phyloP scores from a whole-genome alignment of 53 echinoderm and acorn worm genomes.

The Paelopatides confundens region DNA sequence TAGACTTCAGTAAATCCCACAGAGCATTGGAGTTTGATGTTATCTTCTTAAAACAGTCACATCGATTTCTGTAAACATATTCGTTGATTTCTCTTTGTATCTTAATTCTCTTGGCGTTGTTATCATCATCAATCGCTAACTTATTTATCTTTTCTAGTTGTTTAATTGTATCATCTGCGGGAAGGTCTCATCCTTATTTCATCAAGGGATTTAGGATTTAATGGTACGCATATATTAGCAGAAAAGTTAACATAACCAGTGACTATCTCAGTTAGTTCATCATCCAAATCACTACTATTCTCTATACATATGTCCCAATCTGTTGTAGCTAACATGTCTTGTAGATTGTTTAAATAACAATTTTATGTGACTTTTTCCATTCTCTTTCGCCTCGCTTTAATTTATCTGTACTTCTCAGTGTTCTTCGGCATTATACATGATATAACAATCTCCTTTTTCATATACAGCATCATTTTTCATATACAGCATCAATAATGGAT shows the following conservation, averaged over 20 bases:
- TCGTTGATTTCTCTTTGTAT: not conserved
- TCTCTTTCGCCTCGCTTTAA: too few relatives aligned
- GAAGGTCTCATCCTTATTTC: not conserved
- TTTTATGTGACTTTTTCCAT: too few relatives aligned
- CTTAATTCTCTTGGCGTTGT: not conserved
- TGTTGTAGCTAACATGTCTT: too few relatives aligned
- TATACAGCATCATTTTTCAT: too few relatives aligned
- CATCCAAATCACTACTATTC: not conserved
- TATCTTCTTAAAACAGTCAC: not conserved
- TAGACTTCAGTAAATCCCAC: not conserved
- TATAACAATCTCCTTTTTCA: too few relatives aligned
- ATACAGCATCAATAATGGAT: too few relatives aligned
- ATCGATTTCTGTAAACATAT: not conserved
- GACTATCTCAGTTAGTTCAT: too few relatives aligned
- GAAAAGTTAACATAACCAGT: not conserved
- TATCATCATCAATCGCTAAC: not conserved
- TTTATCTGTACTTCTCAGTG: too few relatives aligned
- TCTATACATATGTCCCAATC: too few relatives aligned
- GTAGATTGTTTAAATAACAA: too few relatives aligned
- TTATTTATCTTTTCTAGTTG: not conserved
- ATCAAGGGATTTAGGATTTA: too few relatives aligned
- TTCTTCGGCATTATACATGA: too few relatives aligned
- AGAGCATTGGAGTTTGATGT: not conserved
- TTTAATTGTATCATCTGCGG: not conserved
- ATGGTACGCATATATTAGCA: not conserved